Evolutionary conservation across 2,888 invertebrate species (phyloP).

Genomic region (Mimumesa dahlbomi): DNA sequence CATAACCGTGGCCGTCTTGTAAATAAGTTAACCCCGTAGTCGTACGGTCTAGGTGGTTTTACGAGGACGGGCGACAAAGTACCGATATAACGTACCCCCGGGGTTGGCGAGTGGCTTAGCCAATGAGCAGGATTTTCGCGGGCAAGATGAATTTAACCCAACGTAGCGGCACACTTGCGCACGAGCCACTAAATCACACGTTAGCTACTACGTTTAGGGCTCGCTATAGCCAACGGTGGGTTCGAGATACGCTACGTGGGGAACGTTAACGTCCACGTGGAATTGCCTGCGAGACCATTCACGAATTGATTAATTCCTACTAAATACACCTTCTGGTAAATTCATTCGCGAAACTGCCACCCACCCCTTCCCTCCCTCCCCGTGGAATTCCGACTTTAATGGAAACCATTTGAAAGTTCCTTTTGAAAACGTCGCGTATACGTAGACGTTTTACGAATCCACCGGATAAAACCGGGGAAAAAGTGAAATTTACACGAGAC

Average conservation of each 20-base stretch:
- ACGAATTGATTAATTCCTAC: too few relatives aligned
- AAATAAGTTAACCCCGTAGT: slow-evolving; percentile 58
- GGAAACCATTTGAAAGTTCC: too few relatives aligned
- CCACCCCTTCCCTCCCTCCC: too few relatives aligned
- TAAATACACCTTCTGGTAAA: too few relatives aligned
- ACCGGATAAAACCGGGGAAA: too few relatives aligned
- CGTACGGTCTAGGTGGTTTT: slow-evolving; percentile 47
- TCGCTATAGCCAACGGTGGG: not conserved
- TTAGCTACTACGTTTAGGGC: slow-evolving; percentile 23
- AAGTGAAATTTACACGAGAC: too few relatives aligned
- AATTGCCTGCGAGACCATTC: too few relatives aligned
- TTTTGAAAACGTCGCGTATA: too few relatives aligned
- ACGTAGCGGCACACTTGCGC: slow-evolving; percentile 31
- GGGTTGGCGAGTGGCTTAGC: slow-evolving; percentile 22
- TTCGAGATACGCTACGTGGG: not conserved
- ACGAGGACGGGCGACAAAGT: slow-evolving; percentile 62
- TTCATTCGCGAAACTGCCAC: too few relatives aligned
- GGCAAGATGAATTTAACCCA: slow-evolving; percentile 50
- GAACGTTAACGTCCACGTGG: too few relatives aligned
- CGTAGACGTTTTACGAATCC: too few relatives aligned
- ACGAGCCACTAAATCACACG: slow-evolving; percentile 50
- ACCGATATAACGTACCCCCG: slow-evolving; percentile 50
- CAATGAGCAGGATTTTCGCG: slow-evolving; percentile 45
- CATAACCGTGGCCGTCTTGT: slow-evolving; percentile 53
- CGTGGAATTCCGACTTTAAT: too few relatives aligned